Base-by-base conservation (phyloP, 2,797 vertebrate species). In the Periophthalmus magnuspinnatus region DNA sequence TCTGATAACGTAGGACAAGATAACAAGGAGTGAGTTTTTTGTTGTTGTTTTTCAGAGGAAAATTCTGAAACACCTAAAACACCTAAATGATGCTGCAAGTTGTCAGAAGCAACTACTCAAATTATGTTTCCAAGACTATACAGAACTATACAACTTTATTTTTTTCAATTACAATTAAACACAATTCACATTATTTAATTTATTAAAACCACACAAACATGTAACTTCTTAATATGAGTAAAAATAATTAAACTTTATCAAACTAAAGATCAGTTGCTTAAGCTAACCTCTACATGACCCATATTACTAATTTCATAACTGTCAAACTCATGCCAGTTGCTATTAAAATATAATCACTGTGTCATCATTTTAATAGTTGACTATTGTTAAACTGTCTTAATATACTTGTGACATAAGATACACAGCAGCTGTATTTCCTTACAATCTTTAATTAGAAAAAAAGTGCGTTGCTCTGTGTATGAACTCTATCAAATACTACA, bases 241-340 rank as follows among this genome's bases (percentile, higher is more conserved):
- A 3, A 48, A 48, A 48, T 16, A 48, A 19, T 17, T 48, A 1
- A 19, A 19, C 16, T 19, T 48, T 48, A 48, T 17, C 5, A 48
- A 48, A 17, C 6, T 48, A 54, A 60, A 19, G 57, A 33, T 60
- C 58, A 60, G n/a, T 19, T n/a, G 2, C 13, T 24, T 13, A 63
- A 22, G 38, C 16, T 63, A 63, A 63, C 61, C 58, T 67, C 38
- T 63, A 65, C 62, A 61, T 68, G 64, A 72, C 55, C 45, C 60
- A 34, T 76, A 24, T 76, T 67, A 63, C 63, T 79, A 72, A 57
- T 16, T 13, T 32, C 55, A 16, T 28, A 5, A 28, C 17, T 52
- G 19, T 57, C 34, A 10, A 21, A 16, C 52, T 38, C 68, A 5
- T 77, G 81, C 79, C 79, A 79, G 82, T 52, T 54, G 54, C 55